Conservation (phyloP, 2,113 vertebrate genomes). For the Gymnobelideus leadbeateri region DNA sequence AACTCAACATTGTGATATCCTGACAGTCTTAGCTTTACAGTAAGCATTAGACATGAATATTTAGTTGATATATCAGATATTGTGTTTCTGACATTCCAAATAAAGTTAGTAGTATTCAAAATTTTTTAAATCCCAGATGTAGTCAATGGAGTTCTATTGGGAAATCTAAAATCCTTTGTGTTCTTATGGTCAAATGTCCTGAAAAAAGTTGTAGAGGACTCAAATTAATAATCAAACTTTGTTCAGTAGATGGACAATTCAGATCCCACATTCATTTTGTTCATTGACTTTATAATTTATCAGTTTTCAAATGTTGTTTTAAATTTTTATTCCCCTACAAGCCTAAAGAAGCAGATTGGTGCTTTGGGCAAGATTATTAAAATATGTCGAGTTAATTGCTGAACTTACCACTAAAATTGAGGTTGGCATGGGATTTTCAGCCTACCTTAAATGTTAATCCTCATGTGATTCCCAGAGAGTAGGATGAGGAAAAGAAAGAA, state of each 20-base stretch:
- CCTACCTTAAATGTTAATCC: background rate
- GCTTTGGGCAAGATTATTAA: background rate
- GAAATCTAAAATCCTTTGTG: background rate
- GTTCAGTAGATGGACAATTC: background rate
- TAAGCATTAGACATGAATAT: slow-evolving; percentile 35
- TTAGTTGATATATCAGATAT: slow-evolving; percentile 18
- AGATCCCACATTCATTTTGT: slow-evolving; percentile 3
- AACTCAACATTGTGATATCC: slow-evolving; percentile 13
- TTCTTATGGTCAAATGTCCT: slow-evolving; percentile 7
- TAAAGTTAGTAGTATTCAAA: slow-evolving; percentile 44
- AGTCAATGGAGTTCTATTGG: background rate
- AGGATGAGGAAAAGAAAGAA: background rate
- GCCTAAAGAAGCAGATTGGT: background rate
- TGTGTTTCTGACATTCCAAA: slow-evolving; percentile 16
- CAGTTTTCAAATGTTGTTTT: slow-evolving; percentile 3
- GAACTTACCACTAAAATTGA: background rate
- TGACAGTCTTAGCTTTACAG: slow-evolving; percentile 16
- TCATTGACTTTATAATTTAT: background rate
- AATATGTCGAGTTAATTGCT: slow-evolving; percentile 1
- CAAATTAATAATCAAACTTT: background rate
- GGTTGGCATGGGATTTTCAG: background rate
- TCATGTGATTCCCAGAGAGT: background rate
- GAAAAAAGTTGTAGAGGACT: background rate
- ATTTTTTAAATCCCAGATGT: slow-evolving; percentile 12
- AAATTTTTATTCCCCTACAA: background rate